Evolutionary conservation across 35 echinoderm and acorn worm genomes (phyloP).

Genomic region (Acanthaster planci): DNA sequence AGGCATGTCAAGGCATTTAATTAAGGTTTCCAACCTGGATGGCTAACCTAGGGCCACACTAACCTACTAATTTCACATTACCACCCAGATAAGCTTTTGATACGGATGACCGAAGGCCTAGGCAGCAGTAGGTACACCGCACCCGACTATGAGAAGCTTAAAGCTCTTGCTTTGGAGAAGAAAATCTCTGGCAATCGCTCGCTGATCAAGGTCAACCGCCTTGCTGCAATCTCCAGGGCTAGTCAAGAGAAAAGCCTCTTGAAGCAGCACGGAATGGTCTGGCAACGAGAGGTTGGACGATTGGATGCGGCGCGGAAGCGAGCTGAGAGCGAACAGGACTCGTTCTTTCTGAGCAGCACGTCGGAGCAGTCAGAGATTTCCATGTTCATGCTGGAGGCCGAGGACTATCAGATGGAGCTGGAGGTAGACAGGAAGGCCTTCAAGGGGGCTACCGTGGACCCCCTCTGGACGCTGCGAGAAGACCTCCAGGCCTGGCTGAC

Average conservation of each 20-base stretch:
- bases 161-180: constrained; percentile 72
- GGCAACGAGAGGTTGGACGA: constrained; percentile 65
- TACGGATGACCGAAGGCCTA: constrained; percentile 85
- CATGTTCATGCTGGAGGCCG: constrained; percentile 92
- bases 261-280: constrained; percentile 81
- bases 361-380: constrained; percentile 73
- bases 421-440: constrained; percentile 61
- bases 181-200: constrained; percentile 79
- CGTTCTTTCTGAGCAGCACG: constrained; percentile 52
- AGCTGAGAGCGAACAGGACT: constrained; percentile 49
- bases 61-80: background rate
- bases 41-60: background rate
- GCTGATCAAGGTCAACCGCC: constrained; percentile 84
- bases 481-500: constrained; percentile 63
- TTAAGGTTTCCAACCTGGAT: background rate
- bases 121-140: constrained; percentile 69
- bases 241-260: constrained; percentile 81
- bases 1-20: no score
- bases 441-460: constrained; percentile 62
- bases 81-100: constrained; percentile 83
- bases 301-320: constrained; percentile 50
- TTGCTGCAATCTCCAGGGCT: constrained; percentile 60
- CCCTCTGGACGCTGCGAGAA: constrained; percentile 76
- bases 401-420: constrained; percentile 64
- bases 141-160: constrained; percentile 88